Conservation (phyloP, 2,888 invertebrate genomes). For the Drosophila setosimentum region DNA sequence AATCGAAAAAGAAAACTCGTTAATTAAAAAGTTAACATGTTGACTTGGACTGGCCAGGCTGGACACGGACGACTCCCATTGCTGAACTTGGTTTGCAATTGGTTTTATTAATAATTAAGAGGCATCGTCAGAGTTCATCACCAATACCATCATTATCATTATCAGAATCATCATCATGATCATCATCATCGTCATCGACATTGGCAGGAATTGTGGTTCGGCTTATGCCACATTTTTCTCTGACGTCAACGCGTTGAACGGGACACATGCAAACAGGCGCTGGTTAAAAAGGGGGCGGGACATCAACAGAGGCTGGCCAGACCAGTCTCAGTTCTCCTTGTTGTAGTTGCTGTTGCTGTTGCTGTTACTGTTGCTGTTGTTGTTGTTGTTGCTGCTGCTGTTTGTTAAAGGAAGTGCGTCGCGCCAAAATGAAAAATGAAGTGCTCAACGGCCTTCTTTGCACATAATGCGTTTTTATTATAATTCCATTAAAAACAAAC, state of each 20-base stretch:
- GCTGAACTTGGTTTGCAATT: slow-evolving; percentile 63
- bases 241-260: slow-evolving; percentile 31
- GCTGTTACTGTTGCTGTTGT: not conserved
- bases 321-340: slow-evolving; percentile 31
- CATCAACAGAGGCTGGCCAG: slow-evolving; percentile 27
- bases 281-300: not conserved
- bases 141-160: slow-evolving; percentile 16
- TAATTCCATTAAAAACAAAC: slow-evolving; percentile 64
- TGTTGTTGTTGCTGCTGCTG: slow-evolving; percentile 11
- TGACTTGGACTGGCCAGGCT: slow-evolving; percentile 48
- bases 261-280: slow-evolving; percentile 34
- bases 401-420: slow-evolving; percentile 69
- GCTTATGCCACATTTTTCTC: slow-evolving; percentile 35
- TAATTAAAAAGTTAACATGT: slow-evolving; percentile 83
- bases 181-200: slow-evolving; percentile 10
- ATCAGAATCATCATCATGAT: slow-evolving; percentile 14
- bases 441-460: slow-evolving; percentile 60
- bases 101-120: slow-evolving; percentile 81
- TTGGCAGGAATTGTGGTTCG: slow-evolving; percentile 16
- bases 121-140: slow-evolving; percentile 54
- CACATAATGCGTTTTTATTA: slow-evolving; percentile 67
- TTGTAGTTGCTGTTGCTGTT: slow-evolving; percentile 3
- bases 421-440: slow-evolving; percentile 81
- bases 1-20: slow-evolving; percentile 83
- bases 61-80: slow-evolving; percentile 16